Evolutionary conservation across 2,888 invertebrate genomes (phyloP), one percentile per base, ranked within the genome.

Genomic region (Drosophila barbarae): DNA sequence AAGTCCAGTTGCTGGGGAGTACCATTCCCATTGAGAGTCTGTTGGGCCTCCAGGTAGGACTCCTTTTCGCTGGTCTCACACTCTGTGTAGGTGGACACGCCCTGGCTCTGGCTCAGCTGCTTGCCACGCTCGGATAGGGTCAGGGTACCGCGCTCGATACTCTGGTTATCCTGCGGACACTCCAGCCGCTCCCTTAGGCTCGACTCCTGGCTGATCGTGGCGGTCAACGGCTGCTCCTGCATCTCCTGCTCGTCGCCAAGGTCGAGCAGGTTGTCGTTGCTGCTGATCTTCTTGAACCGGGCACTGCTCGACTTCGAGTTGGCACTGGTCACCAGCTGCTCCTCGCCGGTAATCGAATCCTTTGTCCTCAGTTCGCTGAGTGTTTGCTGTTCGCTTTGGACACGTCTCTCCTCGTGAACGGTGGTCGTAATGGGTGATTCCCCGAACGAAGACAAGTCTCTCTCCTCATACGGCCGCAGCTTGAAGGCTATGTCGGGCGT

Each of bases 71-170:
- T 84, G 65, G 85, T 83, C 35, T 86, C 84, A 60, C 88, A 87
- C 42, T 89, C 88, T 28, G 80, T 81, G 47, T 86, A 76, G 41
- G 68, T 75, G 51, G 86, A 49, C 26, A 73, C 83, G 12, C 84
- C 84, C 13, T 85, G 80, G 28, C 77, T 76, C 3, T 73, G 75
- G 56, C 73, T 73, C 69, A 83, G 76, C 74, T 87, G 86, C 52
- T 85, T 87, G 77, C 89, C 88, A 81, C 87, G 84, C 83, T 89
- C 88, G 80, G 89, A 88, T 88, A 88, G 83, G 83, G 86, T 89
- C 88, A 88, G 83, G 86, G 84, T 88, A 88, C 88, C 89, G 75
- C 79, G 76, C 64, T 85, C 86, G 87, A 88, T 89, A 89, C 86
- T 88, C 86, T 88, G 89, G 82, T 77, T 88, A 88, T 88, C 89